Evolutionary conservation across 2,797 vertebrate genomes (phyloP), one percentile per base, ranked within the genome.

Genomic region (Gambelia wislizenii): DNA sequence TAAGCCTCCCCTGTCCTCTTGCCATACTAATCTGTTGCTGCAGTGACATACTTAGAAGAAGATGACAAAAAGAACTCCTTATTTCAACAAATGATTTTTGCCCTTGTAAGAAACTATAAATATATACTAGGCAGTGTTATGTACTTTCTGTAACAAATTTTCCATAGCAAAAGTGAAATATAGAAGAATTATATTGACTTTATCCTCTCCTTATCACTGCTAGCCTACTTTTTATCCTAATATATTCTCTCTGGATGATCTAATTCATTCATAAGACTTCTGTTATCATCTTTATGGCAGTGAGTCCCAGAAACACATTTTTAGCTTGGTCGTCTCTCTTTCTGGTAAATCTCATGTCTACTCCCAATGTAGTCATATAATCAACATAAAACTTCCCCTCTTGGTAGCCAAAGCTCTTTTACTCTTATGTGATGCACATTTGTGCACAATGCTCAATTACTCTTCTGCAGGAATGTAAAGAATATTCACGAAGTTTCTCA

Each of bases 61-160:
- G 80, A 87, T 86, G 2, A 82, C 6, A 86, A 75, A 90, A 83
- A 77, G 86, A 39, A 82, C 36, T 67, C 87, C 0, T 2, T 91
- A 75, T 90, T 91, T 49, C 87, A 6, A 84, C 49, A 20, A 81
- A 54, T 83, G 85, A 13, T 77, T n/a, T n/a, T 85, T 8, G 85
- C 8, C 4, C 10, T 75, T 89, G 88, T 89, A 52, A 87, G 42
- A 88, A 81, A 81, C 9, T 70, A 52, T 39, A 80, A 33, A 2
- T 61, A 2, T 67, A 47, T 88, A 82, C 14, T 7, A 2, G 52
- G 27, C 83, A 85, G 25, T 9, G 33, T 8, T n/a, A 88, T 82
- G 77, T n/a, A 52, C 0, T 22, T 52, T 74, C 8, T 87, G 54
- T 82, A 86, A 91, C 2, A 91, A 91, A 13, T 44, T 49, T 33